phyloP scores from a whole-genome alignment of 1,140 invertebrate species.

The Penaeus indicus region DNA sequence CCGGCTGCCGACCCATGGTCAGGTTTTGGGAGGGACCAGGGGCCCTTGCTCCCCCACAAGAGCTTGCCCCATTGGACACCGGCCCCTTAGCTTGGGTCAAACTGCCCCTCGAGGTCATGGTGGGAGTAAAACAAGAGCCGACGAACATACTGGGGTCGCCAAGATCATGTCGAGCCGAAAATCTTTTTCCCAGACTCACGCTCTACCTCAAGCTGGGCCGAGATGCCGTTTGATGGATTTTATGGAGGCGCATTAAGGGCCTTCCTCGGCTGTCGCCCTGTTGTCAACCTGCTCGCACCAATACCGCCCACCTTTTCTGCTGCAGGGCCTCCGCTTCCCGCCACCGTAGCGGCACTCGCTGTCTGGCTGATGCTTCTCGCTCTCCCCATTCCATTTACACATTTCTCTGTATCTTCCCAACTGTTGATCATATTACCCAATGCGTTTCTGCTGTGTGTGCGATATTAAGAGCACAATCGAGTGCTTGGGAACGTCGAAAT shows the following conservation, averaged over 20 bases:
- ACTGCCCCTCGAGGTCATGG: conserved; percentile 62
- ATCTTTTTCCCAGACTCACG: conserved; percentile 41
- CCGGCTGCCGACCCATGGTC: conserved; percentile 61
- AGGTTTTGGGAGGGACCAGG: conserved; percentile 61
- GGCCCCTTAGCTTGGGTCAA: conserved; percentile 62
- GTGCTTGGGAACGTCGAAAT: too few species aligned
- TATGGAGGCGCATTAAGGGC: conserved; percentile 50
- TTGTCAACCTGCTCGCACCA: conserved; percentile 56
- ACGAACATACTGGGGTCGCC: conserved; percentile 37
- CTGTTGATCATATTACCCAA: too few species aligned
- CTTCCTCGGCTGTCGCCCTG: conserved; percentile 44
- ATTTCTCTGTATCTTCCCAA: too few species aligned
- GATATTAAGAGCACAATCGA: too few species aligned
- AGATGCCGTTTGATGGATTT: conserved; percentile 62
- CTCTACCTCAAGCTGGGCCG: conserved; percentile 41
- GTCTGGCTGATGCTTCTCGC: neutral
- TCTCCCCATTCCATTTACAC: too few species aligned
- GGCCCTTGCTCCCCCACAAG: conserved; percentile 50
- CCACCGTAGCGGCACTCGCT: neutral
- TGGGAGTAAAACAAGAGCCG: conserved; percentile 51
- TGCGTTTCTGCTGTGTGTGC: too few species aligned
- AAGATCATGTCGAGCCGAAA: conserved; percentile 30
- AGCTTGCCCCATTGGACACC: conserved; percentile 58
- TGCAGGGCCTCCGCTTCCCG: neutral
- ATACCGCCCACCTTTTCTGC: neutral